phyloP scores from a whole-genome alignment of 2,888 invertebrate species.

The Drosophila anomalata region DNA sequence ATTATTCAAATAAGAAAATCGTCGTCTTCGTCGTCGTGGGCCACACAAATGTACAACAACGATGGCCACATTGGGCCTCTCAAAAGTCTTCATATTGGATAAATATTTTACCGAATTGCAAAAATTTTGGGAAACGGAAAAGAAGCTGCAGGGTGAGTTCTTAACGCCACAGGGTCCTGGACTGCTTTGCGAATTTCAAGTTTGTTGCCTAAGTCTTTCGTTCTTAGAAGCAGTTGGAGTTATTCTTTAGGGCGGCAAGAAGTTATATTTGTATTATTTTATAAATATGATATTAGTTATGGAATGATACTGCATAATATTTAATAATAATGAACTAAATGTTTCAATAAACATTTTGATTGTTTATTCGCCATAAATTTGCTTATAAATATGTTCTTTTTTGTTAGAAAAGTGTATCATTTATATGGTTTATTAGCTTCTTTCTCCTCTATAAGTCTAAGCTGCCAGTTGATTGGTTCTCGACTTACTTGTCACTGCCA shows the following conservation, averaged over 20 bases:
- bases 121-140: slow-evolving; percentile 98
- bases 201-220: slow-evolving; percentile 65
- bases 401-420: background rate
- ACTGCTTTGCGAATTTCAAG: slow-evolving; percentile 17
- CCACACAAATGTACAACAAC: slow-evolving; percentile 83
- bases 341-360: too few species aligned
- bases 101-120: slow-evolving; percentile 98
- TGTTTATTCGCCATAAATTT: background rate
- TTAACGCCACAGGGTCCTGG: background rate
- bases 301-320: too few species aligned
- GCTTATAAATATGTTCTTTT: background rate
- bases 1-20: slow-evolving; percentile 77
- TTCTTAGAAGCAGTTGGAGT: background rate
- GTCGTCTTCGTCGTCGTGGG: slow-evolving; percentile 39
- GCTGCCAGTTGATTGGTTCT: slow-evolving; percentile 36
- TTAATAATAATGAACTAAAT: too few species aligned
- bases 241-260: background rate
- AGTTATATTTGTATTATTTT: background rate
- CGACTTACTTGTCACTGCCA: slow-evolving; percentile 33
- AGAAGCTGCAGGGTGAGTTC: slow-evolving; percentile 95
- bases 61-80: slow-evolving; percentile 98
- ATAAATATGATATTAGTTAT: too few species aligned
- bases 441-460: slow-evolving; percentile 3
- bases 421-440: too few species aligned
- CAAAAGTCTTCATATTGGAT: slow-evolving; percentile 98